phyloP scores from a whole-genome alignment of 2,888 invertebrate species.

The Mythimna impura region DNA sequence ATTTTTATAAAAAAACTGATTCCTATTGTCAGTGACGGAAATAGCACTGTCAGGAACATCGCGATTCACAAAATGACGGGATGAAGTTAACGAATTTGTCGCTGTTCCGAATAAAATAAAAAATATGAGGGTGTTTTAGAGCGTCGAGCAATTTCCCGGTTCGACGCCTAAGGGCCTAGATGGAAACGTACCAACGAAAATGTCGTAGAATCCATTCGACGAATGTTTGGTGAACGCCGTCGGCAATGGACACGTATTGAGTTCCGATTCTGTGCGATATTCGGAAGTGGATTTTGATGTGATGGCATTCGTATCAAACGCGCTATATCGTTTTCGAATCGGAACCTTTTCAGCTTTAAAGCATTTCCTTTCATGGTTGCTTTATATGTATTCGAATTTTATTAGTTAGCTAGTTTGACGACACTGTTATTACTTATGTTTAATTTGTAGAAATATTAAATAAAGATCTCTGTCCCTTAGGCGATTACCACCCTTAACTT shows the following conservation, averaged over 20 bases:
- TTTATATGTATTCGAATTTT: conserved; percentile 15
- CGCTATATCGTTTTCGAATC: conserved; percentile 29
- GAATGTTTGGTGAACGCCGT: conserved; percentile 40
- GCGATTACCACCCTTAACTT: not conserved
- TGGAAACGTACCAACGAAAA: conserved; percentile 31
- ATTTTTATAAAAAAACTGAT: conserved; percentile 14
- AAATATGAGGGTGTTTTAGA: conserved; percentile 58
- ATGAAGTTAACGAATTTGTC: conserved; percentile 50
- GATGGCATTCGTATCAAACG: conserved; percentile 50
- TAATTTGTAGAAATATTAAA: not conserved
- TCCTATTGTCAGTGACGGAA: conserved; percentile 23
- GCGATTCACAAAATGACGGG: conserved; percentile 28
- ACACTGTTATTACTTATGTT: not conserved
- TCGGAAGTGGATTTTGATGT: conserved; percentile 50
- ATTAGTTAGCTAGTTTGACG: not conserved
- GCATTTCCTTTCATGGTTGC: conserved; percentile 6
- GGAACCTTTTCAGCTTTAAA: conserved; percentile 16
- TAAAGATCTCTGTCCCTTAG: not conserved
- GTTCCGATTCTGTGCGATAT: conserved; percentile 41
- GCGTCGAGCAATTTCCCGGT: conserved; percentile 61
- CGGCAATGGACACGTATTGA: conserved; percentile 51
- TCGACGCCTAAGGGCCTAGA: conserved; percentile 31
- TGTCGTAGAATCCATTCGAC: conserved; percentile 40
- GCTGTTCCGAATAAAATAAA: conserved; percentile 56
- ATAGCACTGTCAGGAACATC: conserved; percentile 43